Conservation (phyloP, 2,113 vertebrate species). For the Choloepus hoffmanni region DNA sequence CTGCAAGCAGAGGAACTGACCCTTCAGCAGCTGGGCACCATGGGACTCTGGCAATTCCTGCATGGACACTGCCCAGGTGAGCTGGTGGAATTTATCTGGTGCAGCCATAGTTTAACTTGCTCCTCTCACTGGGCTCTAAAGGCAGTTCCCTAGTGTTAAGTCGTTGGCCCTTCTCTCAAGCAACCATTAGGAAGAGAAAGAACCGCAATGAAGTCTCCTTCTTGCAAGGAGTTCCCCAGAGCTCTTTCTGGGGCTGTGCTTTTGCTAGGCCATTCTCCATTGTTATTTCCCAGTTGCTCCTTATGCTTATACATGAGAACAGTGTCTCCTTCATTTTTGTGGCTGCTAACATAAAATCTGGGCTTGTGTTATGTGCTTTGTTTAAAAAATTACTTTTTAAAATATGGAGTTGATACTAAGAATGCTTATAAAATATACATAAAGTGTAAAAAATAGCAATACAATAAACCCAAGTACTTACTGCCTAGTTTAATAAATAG, state of each 20-base stretch:
- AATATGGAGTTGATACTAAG: constrained; percentile 18
- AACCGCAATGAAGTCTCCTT: neutral
- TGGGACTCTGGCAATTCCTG: constrained; percentile 91
- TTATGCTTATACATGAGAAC: neutral
- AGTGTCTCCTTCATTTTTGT: neutral
- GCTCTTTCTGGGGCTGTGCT: neutral
- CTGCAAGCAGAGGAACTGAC: constrained; percentile 88
- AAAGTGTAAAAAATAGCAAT: neutral
- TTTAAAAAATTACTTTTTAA: constrained; percentile 4
- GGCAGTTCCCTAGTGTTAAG: neutral
- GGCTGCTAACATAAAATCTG: neutral
- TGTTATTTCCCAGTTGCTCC: neutral
- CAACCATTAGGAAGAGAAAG: neutral
- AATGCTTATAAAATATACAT: neutral
- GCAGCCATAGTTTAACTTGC: neutral
- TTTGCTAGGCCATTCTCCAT: neutral
- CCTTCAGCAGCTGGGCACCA: constrained; percentile 91
- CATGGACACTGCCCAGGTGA: constrained; percentile 88
- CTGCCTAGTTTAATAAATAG: neutral
- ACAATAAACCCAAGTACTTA: neutral
- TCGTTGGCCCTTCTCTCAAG: neutral
- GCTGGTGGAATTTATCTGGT: neutral
- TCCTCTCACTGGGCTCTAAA: neutral
- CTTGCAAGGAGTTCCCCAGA: neutral
- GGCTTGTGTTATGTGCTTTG: neutral